Conservation (phyloP, 2,888 invertebrate genomes). For the Pteria penguin region DNA sequence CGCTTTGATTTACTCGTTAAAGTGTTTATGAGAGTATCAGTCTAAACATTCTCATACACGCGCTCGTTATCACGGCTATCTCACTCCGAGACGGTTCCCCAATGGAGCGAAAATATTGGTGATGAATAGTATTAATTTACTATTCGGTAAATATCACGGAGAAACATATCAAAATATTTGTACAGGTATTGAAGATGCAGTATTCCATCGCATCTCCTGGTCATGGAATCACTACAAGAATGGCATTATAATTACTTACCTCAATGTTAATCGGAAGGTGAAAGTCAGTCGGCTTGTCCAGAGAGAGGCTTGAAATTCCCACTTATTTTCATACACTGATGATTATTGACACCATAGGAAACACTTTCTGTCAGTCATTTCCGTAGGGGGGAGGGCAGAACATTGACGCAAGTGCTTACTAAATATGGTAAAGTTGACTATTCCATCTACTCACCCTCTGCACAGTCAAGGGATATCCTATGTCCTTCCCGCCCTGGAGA, state of each 20-base stretch:
- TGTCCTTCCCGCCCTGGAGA: constrained; percentile 79
- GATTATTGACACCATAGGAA: constrained; percentile 28
- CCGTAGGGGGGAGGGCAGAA: constrained; percentile 25
- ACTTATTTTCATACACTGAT: constrained; percentile 29
- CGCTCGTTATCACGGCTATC: too few relatives aligned
- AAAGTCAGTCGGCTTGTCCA: constrained; percentile 22
- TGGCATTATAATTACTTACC: constrained; percentile 9
- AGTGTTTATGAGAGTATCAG: too few relatives aligned
- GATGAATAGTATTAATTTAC: too few relatives aligned
- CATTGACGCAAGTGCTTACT: constrained; percentile 42
- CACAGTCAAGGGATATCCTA: constrained; percentile 75
- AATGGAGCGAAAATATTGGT: too few relatives aligned
- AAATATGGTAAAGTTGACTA: constrained; percentile 51
- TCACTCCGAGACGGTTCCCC: too few relatives aligned
- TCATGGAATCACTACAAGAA: too few relatives aligned
- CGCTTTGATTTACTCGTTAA: too few relatives aligned
- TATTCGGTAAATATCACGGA: too few relatives aligned
- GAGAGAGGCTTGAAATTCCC: constrained; percentile 36
- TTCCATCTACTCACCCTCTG: constrained; percentile 77
- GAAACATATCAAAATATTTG: too few relatives aligned
- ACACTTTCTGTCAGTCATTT: constrained; percentile 35
- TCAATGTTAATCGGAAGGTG: constrained; percentile 26
- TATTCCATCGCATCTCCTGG: too few relatives aligned
- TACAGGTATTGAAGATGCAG: too few relatives aligned
- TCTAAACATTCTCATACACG: too few relatives aligned